These are phyloP conservation scores for Charanyca ferruginea DNA, from an alignment of 2,888 invertebrate species.

Conservation along the genomic window DNA sequence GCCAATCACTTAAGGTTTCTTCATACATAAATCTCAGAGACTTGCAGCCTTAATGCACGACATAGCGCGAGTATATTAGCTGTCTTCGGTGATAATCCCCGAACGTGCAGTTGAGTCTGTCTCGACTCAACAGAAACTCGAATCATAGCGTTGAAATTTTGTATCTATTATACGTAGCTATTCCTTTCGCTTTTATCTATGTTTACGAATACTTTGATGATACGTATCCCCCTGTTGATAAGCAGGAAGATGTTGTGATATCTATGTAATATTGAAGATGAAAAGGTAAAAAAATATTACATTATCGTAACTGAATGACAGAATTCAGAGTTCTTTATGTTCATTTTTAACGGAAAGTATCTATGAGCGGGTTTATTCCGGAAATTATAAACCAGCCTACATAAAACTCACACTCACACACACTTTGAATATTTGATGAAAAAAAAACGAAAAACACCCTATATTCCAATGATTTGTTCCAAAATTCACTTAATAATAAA, in stretches of 20 bases:
- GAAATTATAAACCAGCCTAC: conserved; percentile 25
- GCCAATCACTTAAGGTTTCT: conserved; percentile 64
- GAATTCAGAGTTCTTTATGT: conserved; percentile 30
- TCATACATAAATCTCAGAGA: conserved; percentile 64
- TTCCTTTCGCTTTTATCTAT: conserved; percentile 25
- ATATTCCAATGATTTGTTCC: neutral
- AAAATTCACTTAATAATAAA: conserved; percentile 1
- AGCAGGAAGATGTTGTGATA: conserved; percentile 47
- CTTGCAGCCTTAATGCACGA: conserved; percentile 52
- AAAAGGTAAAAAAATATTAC: conserved; percentile 53
- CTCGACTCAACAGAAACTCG: conserved; percentile 46
- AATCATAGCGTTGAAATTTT: conserved; percentile 46
- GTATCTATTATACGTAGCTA: conserved; percentile 2
- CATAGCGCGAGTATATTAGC: conserved; percentile 65
- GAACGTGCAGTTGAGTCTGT: conserved; percentile 61
- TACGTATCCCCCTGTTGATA: conserved; percentile 40
- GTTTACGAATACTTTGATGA: conserved; percentile 28
- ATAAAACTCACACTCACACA: conserved; percentile 7
- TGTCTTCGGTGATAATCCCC: conserved; percentile 68
- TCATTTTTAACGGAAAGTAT: conserved; percentile 2
- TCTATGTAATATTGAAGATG: conserved; percentile 53
- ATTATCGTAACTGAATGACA: conserved; percentile 39
- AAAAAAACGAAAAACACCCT: neutral
- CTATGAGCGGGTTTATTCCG: conserved; percentile 10
- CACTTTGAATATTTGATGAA: conserved; percentile 16